phyloP scores from a whole-genome alignment of 2,113 vertebrate species.

The Casuarius casuarius region DNA sequence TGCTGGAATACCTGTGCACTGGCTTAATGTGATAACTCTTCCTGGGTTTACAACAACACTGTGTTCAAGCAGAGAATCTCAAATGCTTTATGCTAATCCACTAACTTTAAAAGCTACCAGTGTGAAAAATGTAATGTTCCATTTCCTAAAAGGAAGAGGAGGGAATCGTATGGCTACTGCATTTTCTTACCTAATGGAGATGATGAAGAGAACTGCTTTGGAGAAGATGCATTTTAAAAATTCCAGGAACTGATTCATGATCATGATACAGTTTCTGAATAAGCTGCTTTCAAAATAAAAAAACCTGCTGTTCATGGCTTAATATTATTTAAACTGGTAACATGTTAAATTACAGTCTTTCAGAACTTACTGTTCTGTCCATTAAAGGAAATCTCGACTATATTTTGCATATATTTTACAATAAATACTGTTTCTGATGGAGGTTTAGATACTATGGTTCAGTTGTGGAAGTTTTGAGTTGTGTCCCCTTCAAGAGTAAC shows the following conservation, averaged over 20 bases:
- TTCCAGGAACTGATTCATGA: not conserved
- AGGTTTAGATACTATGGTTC: not conserved
- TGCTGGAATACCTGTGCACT: not conserved
- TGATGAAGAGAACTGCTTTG: not conserved
- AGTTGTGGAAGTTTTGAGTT: not conserved
- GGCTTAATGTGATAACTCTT: not conserved
- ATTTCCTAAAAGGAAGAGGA: not conserved
- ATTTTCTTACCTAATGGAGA: not conserved
- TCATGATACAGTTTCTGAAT: not conserved
- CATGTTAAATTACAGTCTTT: not conserved
- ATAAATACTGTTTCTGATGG: not conserved
- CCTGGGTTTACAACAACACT: not conserved
- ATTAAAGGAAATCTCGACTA: not conserved
- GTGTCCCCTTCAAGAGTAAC: not conserved
- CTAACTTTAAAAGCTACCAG: not conserved
- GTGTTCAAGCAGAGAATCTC: not conserved
- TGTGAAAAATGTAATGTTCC: not conserved
- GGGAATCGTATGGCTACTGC: not conserved
- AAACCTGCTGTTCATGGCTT: not conserved
- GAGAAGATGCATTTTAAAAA: not conserved
- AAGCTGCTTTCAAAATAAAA: not conserved
- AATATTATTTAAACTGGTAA: not conserved
- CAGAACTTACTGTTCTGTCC: not conserved
- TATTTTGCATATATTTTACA: not conserved
- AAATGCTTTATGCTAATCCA: not conserved